These are phyloP conservation scores for Electrophaes corylata DNA, from an alignment of 2,888 invertebrate genomes.

Conservation along the genomic window DNA sequence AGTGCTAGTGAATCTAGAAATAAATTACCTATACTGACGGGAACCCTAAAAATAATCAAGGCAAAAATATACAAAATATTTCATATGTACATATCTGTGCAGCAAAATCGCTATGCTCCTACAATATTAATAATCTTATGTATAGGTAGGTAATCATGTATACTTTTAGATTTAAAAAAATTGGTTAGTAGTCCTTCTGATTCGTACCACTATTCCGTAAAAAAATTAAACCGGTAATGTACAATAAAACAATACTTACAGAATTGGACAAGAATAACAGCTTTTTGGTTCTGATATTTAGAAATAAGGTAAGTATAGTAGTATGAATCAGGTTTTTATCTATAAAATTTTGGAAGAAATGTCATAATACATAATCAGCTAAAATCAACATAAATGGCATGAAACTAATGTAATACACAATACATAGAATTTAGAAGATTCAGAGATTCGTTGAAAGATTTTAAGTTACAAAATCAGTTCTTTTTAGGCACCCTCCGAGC, in stretches of 20 bases:
- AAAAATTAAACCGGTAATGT: not conserved
- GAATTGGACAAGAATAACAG: not conserved
- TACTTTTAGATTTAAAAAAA: conserved; percentile 9
- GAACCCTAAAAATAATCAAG: conserved; percentile 44
- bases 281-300: not conserved
- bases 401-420: conserved; percentile 12
- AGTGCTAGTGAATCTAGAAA: conserved; percentile 32
- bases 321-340: conserved; percentile 10
- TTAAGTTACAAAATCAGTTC: conserved; percentile 40
- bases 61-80: conserved; percentile 53
- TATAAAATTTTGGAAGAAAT: conserved; percentile 3
- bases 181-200: not conserved
- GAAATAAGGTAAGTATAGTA: not conserved
- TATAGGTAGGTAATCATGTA: conserved; percentile 2
- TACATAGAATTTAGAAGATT: conserved; percentile 28
- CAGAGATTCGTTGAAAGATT: conserved; percentile 42
- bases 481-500: conserved; percentile 39
- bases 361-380: conserved; percentile 8
- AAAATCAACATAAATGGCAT: conserved; percentile 20
- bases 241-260: too few species aligned
- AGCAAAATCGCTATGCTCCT: conserved; percentile 31
- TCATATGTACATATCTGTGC: conserved; percentile 39
- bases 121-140: conserved; percentile 19
- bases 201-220: conserved; percentile 2
- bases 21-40: conserved; percentile 20